Base-by-base conservation (phyloP, 2,113 vertebrate species). In the Variabilichromis moorii region DNA sequence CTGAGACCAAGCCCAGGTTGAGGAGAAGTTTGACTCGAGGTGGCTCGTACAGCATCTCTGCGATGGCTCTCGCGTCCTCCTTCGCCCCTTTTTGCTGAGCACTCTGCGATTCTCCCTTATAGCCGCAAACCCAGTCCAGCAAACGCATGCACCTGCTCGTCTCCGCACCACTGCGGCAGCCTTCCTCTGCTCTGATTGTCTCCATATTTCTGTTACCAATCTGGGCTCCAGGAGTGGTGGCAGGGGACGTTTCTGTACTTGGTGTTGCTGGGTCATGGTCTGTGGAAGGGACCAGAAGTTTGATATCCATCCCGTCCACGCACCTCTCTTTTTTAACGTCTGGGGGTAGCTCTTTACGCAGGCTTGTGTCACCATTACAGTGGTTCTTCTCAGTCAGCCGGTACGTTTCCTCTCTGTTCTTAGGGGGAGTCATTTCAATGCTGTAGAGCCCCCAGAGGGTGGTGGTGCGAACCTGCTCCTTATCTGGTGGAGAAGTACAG, bases 11-110 rank as follows among this genome's bases (percentile, higher is more conserved):
- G 90, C 97, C 97, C 82, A 94, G 26, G 92, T 99, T 99, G 51
- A 99, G 96, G 89, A 98, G 81, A 51, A 98, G 68, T 95, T 97
- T 99, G 73, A 97, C 95, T 94, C 94, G 96, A 1, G 98, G 98
- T 57, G 97, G 95, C 94, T 99, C 99, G 68, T 99, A 97, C 95
- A 99, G 95, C 98, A 99, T 97, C 94, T 98, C 96, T 84, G 96
- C 96, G 68, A 98, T 96, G 51, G 95, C 82, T 16, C 87, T 96
- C 90, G 97, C 96, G 51, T 98, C 97, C 19, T 98, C 98, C 35
- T 94, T 92, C 45, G 85, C 45, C 86, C 94, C 92, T 91, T 96
- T 96, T 87, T 96, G 92, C 91, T 96, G 91, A 86, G 94, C 94
- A 4, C 66, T 97, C 89, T 96, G 96, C 53, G 95, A 84, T 84